A percentile compares a stretch with the other conserved stretches of the same genome.
phyloP scores from a whole-genome alignment of 2,797 vertebrate species.

The Poeciliopsis turneri region DNA sequence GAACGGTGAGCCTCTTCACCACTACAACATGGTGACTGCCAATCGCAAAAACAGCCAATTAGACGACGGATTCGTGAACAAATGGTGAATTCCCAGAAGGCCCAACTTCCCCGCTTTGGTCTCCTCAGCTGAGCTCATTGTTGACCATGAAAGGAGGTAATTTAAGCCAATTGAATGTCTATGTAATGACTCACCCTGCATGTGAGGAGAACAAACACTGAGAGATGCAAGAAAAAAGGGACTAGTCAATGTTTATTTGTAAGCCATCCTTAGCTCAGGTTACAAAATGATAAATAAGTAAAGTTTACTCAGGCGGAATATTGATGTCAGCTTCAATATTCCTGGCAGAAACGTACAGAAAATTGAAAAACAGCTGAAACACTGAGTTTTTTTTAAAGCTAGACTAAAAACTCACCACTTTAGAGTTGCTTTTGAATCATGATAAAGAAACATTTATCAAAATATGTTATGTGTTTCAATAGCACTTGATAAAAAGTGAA shows the following conservation, averaged over 20 bases:
- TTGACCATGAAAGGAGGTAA: constrained; percentile 86
- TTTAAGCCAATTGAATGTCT: constrained; percentile 82
- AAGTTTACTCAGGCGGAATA: constrained; percentile 38
- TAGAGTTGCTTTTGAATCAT: too few relatives aligned
- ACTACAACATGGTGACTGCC: constrained; percentile 70
- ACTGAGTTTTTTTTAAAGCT: too few relatives aligned
- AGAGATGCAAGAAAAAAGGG: constrained; percentile 62
- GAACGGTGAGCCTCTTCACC: constrained; percentile 63
- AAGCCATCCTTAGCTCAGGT: constrained; percentile 62
- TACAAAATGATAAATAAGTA: constrained; percentile 48
- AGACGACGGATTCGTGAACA: constrained; percentile 77
- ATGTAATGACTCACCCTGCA: constrained; percentile 78
- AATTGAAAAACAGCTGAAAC: too few relatives aligned
- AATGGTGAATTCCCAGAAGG: constrained; percentile 78
- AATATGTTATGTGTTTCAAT: too few relatives aligned
- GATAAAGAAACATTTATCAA: too few relatives aligned
- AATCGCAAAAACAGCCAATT: constrained; percentile 79
- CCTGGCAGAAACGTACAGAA: too few relatives aligned
- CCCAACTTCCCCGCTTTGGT: constrained; percentile 66
- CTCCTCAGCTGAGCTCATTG: constrained; percentile 81
- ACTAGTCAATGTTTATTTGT: constrained; percentile 67
- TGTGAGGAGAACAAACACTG: constrained; percentile 76
- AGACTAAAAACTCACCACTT: too few relatives aligned
- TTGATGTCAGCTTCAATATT: not conserved
- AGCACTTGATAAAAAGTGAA: too few relatives aligned